phyloP scores from a whole-genome alignment of 2,113 vertebrate species.

The Scatophagus argus region DNA sequence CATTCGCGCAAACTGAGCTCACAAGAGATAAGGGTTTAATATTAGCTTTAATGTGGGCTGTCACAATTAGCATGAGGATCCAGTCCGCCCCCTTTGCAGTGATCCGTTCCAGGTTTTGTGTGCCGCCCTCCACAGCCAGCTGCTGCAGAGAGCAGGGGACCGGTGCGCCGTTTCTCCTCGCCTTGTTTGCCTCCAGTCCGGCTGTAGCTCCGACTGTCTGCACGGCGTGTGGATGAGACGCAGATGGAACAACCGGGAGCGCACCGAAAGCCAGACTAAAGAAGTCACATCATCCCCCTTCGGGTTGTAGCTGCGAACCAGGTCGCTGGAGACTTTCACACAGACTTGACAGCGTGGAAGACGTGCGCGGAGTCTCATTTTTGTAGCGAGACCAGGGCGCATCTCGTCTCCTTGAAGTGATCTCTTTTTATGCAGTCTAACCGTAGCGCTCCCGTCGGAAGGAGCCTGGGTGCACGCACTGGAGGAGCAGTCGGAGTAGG shows the following conservation, averaged over 20 bases:
- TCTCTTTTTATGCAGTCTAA: constrained; percentile 62
- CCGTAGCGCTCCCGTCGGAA: constrained; percentile 53
- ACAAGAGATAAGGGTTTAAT: not conserved
- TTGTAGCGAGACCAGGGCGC: constrained; percentile 49
- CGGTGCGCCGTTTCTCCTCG: constrained; percentile 70
- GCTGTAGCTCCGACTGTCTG: constrained; percentile 71
- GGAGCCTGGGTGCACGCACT: constrained; percentile 58
- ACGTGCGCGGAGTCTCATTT: constrained; percentile 61
- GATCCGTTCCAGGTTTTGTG: constrained; percentile 76
- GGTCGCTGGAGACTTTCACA: constrained; percentile 38
- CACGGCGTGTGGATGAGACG: constrained; percentile 72
- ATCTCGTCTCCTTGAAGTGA: constrained; percentile 78
- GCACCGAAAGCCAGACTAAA: constrained; percentile 41
- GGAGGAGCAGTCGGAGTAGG: constrained; percentile 21
- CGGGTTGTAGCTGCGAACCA: constrained; percentile 1
- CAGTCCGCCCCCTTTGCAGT: constrained; percentile 2
- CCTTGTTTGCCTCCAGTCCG: constrained; percentile 75
- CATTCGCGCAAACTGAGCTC: constrained; percentile 19
- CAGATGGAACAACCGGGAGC: constrained; percentile 46
- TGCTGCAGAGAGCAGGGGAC: constrained; percentile 82
- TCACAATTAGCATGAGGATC: constrained; percentile 43
- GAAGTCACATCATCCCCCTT: constrained; percentile 11
- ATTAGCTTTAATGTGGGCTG: not conserved
- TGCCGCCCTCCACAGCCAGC: constrained; percentile 67
- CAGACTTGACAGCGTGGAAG: constrained; percentile 41